Evolutionary conservation across 2,113 vertebrate genomes (phyloP).

Genomic region (Perca fluviatilis): DNA sequence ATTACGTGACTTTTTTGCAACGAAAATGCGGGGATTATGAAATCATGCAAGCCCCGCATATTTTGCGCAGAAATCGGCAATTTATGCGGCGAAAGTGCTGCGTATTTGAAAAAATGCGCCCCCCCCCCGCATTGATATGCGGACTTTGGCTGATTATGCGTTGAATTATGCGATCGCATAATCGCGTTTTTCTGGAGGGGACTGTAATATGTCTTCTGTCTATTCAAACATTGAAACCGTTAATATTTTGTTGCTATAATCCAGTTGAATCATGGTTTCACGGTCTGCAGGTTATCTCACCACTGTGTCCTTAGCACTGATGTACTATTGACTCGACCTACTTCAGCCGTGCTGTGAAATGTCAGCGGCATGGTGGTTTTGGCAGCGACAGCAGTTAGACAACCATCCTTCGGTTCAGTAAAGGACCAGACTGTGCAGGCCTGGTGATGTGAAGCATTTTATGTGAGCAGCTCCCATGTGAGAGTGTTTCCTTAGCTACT

Average conservation of each 20-base stretch:
- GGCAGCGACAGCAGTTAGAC: not conserved
- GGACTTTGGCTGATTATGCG: no score
- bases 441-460: not conserved
- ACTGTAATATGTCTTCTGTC: no score
- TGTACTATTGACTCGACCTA: conserved; percentile 59
- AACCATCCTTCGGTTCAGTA: not conserved
- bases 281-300: not conserved
- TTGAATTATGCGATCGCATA: no score
- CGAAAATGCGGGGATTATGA: no score
- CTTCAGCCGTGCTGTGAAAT: conserved; percentile 47
- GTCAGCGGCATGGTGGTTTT: conserved; percentile 11
- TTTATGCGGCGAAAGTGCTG: no score
- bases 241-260: not conserved
- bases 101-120: no score
- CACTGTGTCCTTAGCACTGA: not conserved
- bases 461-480: conserved; percentile 27
- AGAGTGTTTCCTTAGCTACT: conserved; percentile 66
- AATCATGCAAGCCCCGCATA: no score
- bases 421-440: not conserved
- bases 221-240: no score
- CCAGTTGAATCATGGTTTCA: not conserved
- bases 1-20: no score
- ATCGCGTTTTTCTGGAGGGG: no score
- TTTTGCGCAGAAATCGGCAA: no score
- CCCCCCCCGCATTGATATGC: no score